A percentile compares a stretch with the other conserved stretches of the same genome.
Evolutionary conservation across 1,140 invertebrate genomes (phyloP).

Genomic region (Drosophila rufa): DNA sequence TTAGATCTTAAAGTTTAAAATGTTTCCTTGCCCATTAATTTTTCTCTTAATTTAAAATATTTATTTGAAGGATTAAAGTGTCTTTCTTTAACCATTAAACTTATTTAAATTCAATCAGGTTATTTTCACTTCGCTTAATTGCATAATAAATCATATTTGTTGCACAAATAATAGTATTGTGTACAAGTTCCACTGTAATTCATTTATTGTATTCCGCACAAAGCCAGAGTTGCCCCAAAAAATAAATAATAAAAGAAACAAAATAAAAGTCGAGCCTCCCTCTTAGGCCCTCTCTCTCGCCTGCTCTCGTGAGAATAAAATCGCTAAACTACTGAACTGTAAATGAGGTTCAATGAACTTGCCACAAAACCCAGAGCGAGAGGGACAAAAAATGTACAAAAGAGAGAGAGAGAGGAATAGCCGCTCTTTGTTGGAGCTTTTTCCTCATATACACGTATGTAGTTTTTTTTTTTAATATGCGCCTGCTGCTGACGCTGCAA

Average conservation of each 20-base stretch:
- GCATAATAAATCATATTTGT: background rate
- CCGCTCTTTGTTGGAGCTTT: slow-evolving; percentile 58
- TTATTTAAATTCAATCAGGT: too few relatives aligned
- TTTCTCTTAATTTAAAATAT: too few relatives aligned
- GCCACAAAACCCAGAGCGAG: slow-evolving; percentile 51
- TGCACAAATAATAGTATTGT: too few relatives aligned
- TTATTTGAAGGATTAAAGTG: too few relatives aligned
- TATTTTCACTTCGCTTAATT: too few relatives aligned
- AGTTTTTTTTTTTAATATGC: slow-evolving; percentile 65
- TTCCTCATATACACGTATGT: slow-evolving; percentile 37
- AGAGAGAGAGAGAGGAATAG: slow-evolving; percentile 27
- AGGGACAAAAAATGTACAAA: slow-evolving; percentile 14
- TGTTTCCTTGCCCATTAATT: too few relatives aligned
- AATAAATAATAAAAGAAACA: slow-evolving; percentile 4
- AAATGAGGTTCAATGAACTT: slow-evolving; percentile 78
- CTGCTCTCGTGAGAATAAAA: slow-evolving; percentile 62
- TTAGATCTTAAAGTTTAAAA: too few relatives aligned
- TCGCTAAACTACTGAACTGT: slow-evolving; percentile 83
- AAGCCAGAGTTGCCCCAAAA: slow-evolving; percentile 47
- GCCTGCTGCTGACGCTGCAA: slow-evolving; percentile 76
- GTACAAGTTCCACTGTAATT: slow-evolving; percentile 8
- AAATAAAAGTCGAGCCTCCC: slow-evolving; percentile 38
- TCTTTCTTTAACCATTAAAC: too few relatives aligned
- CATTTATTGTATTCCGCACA: slow-evolving; percentile 32
- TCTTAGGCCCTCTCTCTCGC: slow-evolving; percentile 11